Evolutionary conservation across 2,113 vertebrate species (phyloP).

Genomic region (Tenebrosternarchus preto): DNA sequence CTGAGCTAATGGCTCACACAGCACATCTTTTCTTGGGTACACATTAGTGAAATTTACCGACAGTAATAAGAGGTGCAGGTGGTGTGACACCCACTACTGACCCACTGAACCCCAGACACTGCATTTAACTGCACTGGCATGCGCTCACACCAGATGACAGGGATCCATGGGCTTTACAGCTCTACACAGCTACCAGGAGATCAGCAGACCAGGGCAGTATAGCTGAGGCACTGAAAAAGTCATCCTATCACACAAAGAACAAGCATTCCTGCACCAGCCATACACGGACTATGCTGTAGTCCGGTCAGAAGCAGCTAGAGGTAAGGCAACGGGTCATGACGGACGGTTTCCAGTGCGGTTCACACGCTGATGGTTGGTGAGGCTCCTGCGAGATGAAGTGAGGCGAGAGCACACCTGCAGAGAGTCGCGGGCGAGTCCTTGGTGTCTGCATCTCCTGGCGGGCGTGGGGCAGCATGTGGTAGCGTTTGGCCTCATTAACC

Average conservation of each 20-base stretch:
- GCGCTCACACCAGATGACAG: slow-evolving; percentile 33
- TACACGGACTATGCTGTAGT: background rate
- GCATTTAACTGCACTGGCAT: slow-evolving; percentile 25
- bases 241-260: background rate
- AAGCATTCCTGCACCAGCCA: background rate
- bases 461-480: slow-evolving; percentile 98
- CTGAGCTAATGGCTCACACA: slow-evolving; percentile 22
- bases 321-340: slow-evolving; percentile 1
- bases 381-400: background rate
- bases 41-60: slow-evolving; percentile 50
- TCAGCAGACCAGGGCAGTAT: background rate
- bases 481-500: slow-evolving; percentile 97
- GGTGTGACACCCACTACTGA: slow-evolving; percentile 25
- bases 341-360: background rate
- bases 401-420: slow-evolving; percentile 80
- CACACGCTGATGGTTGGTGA: slow-evolving; percentile 5
- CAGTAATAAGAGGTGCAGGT: slow-evolving; percentile 44
- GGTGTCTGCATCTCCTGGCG: slow-evolving; percentile 98
- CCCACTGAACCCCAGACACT: slow-evolving; percentile 34
- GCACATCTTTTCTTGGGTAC: slow-evolving; percentile 29
- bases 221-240: background rate
- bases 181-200: slow-evolving; percentile 13
- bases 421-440: slow-evolving; percentile 89
- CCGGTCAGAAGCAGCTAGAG: background rate
- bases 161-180: slow-evolving; percentile 25